Percentiles rank a stretch among this genome's conserved stretches.
phyloP scores from a whole-genome alignment of 2,113 vertebrate genomes.

The Dipodomys stephensi region DNA sequence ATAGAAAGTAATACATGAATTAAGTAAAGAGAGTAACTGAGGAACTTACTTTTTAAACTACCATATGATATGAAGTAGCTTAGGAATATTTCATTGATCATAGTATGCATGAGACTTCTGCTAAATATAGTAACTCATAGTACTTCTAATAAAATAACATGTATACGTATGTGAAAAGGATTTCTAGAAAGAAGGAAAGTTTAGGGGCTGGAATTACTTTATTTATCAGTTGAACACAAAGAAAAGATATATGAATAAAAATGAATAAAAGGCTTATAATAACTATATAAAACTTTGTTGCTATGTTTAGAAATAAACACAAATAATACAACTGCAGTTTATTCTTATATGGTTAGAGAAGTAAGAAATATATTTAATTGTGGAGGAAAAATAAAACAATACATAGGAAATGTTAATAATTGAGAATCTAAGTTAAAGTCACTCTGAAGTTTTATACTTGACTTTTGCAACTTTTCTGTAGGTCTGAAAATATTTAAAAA shows the following conservation, averaged over 20 bases:
- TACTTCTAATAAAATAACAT: neutral
- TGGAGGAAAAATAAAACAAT: slow-evolving; percentile 1
- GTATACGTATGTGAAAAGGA: neutral
- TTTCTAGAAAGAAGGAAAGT: neutral
- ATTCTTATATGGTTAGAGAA: slow-evolving; percentile 24
- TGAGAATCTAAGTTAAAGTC: neutral
- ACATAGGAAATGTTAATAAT: neutral
- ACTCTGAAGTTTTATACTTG: neutral
- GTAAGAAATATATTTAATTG: neutral
- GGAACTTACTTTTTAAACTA: neutral
- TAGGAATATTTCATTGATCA: neutral
- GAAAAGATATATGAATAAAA: neutral
- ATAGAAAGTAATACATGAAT: neutral
- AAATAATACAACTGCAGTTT: neutral
- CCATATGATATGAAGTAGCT: neutral
- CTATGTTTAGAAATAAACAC: neutral
- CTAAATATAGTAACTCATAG: neutral
- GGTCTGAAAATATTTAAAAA: neutral
- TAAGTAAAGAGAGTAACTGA: neutral
- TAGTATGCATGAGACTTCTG: neutral
- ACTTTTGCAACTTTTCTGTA: neutral
- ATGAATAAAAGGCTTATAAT: neutral
- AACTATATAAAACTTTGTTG: neutral
- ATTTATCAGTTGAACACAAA: neutral
- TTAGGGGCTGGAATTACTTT: neutral